A percentile compares a stretch with the other conserved stretches of the same genome.
These are phyloP conservation scores for Aphelenchoides besseyi DNA, from an alignment of 1,140 invertebrate genomes.

Conservation along the genomic window DNA sequence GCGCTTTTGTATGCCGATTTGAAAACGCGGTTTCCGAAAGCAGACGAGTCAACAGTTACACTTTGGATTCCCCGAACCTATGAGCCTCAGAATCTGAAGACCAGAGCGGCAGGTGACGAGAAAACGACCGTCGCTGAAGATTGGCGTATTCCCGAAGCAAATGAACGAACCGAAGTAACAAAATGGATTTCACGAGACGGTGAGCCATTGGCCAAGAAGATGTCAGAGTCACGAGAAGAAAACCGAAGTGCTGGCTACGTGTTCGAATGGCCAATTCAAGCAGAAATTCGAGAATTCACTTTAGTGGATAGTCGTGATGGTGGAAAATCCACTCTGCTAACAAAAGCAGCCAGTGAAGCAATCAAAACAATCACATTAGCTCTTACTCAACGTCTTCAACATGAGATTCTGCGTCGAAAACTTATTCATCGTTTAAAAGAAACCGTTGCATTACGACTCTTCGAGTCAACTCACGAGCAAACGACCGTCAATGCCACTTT, in stretches of 20 bases:
- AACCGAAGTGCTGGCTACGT: constrained; percentile 37
- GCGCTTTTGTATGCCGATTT: constrained; percentile 48
- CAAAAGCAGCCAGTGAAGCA: constrained; percentile 39
- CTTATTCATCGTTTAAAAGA: constrained; percentile 34
- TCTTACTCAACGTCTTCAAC: constrained; percentile 25
- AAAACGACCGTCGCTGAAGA: constrained; percentile 29
- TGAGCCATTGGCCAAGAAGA: constrained; percentile 10
- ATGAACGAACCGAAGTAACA: constrained; percentile 17
- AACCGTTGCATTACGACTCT: constrained; percentile 17
- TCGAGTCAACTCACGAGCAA: constrained; percentile 40
- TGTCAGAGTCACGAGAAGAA: constrained; percentile 42
- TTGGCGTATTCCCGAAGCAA: constrained; percentile 34
- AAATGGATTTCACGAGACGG: constrained; percentile 17
- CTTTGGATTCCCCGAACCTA: constrained; percentile 35
- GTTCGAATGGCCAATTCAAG: constrained; percentile 32
- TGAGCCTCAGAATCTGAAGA: constrained; percentile 33
- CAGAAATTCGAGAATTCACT: constrained; percentile 1
- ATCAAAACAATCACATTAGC: constrained; percentile 30
- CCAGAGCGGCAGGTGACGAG: constrained; percentile 49
- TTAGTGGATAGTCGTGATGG: constrained; percentile 37
- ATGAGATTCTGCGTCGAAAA: constrained; percentile 28
- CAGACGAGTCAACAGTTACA: constrained; percentile 34
- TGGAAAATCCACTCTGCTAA: constrained; percentile 47
- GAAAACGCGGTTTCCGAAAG: constrained; percentile 28
- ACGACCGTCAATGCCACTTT: constrained; percentile 15